Evolutionary conservation across 2,113 vertebrate species (phyloP), one percentile per base, ranked within the genome.

Genomic region (Melanerpes formicivorus): DNA sequence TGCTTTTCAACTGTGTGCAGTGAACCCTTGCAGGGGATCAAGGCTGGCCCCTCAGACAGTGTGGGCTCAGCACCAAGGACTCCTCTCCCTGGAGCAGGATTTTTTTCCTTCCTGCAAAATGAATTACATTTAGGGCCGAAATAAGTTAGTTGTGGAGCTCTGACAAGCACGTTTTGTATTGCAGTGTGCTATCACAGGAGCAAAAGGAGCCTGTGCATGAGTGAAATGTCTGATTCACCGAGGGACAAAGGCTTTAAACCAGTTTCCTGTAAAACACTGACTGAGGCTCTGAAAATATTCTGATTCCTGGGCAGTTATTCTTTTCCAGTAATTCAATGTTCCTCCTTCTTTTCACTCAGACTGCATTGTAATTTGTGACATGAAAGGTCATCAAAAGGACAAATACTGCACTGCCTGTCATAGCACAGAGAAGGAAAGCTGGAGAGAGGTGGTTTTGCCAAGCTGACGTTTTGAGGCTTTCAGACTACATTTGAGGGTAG

Each of bases 271-370:
- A 89, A 77, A 93, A 65, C 59, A 89, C n/a, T 59, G 63, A 62
- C 18, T 12, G 2, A 8, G 18, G 73, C 63, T 65, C 44, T 52
- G 62, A 76, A 84, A 90, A 84, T 50, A 82, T 26, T 88, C n/a
- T 76, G n/a, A 84, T 76, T 90, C 40, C 50, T 58, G 32, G 58
- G 62, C 60, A 50, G 65, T 44, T 23, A 65, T 54, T 69, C 65
- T 58, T 87, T 69, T 18, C 50, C 63, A 69, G 55, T 82, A 94
- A 88, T 90, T 76, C 84, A 92, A 84, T 48, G 56, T 17, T 79
- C 85, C 75, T 56, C 42, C 42, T 64, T 79, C 84, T 64, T 84
- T 81, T 72, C 55, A 72, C 50, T n/a, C 37, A 64, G 52, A 71
- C 29, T 42, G 56, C 34, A 22, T 42, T 48, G 37, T 30, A 80